phyloP scores from a whole-genome alignment of 2,797 vertebrate species.

The Fratercula arctica region DNA sequence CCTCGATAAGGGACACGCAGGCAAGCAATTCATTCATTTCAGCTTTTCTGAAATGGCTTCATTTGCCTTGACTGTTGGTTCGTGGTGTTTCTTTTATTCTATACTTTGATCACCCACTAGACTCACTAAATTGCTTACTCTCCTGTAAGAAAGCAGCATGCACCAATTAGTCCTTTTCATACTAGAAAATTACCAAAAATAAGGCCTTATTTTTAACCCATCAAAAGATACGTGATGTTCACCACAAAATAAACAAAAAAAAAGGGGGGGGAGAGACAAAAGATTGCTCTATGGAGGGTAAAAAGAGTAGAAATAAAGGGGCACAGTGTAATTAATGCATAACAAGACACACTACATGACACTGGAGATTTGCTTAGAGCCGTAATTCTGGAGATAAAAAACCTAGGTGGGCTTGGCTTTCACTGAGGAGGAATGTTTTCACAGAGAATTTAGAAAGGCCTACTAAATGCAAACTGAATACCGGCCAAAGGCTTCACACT shows the following conservation, averaged over 20 bases:
- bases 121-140: not conserved
- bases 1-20: not conserved
- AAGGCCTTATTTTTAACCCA: not conserved
- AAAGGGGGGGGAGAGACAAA: fast-evolving
- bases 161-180: not conserved
- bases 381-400: not conserved
- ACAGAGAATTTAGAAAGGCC: not conserved
- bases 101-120: not conserved
- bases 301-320: not conserved
- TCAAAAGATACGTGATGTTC: not conserved
- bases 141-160: not conserved
- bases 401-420: not conserved
- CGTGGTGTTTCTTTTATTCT: not conserved
- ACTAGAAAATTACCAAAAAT: not conserved
- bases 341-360: not conserved
- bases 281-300: not conserved
- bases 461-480: not conserved
- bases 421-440: not conserved
- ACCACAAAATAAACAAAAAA: not conserved
- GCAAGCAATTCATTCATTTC: not conserved
- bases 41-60: not conserved
- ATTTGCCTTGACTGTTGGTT: not conserved
- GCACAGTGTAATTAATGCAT: not conserved
- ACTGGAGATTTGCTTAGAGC: not conserved
- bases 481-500: not conserved